Evolutionary conservation across 2,797 vertebrate genomes (phyloP).

Genomic region (Leptoclinus maculatus): DNA sequence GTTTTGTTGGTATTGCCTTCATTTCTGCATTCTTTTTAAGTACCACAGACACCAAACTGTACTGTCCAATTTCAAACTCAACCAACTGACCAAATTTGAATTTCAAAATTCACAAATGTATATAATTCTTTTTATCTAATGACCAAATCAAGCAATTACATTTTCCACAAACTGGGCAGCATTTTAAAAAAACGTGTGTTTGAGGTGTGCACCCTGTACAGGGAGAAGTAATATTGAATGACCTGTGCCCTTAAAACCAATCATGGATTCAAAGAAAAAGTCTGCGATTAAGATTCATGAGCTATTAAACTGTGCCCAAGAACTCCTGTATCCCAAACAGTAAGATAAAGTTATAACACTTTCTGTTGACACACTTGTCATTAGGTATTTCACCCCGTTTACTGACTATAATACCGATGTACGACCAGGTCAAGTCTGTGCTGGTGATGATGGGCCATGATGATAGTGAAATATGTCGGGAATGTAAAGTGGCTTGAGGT

Average conservation of each 20-base stretch:
- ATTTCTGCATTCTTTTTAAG: background rate
- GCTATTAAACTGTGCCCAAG: conserved; percentile 7
- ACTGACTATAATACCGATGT: conserved; percentile 14
- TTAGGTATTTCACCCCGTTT: background rate
- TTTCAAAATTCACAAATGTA: background rate
- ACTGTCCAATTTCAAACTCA: background rate
- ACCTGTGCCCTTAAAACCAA: background rate
- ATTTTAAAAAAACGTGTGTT: background rate
- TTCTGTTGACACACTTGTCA: conserved; percentile 15
- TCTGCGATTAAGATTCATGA: background rate
- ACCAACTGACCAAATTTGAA: background rate
- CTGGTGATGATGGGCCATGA: conserved; percentile 36
- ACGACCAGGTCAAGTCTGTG: conserved; percentile 41
- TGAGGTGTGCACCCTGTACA: background rate
- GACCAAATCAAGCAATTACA: background rate
- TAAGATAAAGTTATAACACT: background rate
- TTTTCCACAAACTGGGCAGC: background rate
- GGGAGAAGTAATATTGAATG: background rate
- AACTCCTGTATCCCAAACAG: conserved; percentile 12
- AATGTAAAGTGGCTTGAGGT: conserved; percentile 73
- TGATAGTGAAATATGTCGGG: conserved; percentile 62
- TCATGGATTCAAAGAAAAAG: background rate
- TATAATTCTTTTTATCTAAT: background rate
- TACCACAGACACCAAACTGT: background rate
- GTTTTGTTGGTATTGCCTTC: background rate